Evolutionary conservation across 2,797 vertebrate species (phyloP), one percentile per base, ranked within the genome.

Genomic region (Tangara arthus): DNA sequence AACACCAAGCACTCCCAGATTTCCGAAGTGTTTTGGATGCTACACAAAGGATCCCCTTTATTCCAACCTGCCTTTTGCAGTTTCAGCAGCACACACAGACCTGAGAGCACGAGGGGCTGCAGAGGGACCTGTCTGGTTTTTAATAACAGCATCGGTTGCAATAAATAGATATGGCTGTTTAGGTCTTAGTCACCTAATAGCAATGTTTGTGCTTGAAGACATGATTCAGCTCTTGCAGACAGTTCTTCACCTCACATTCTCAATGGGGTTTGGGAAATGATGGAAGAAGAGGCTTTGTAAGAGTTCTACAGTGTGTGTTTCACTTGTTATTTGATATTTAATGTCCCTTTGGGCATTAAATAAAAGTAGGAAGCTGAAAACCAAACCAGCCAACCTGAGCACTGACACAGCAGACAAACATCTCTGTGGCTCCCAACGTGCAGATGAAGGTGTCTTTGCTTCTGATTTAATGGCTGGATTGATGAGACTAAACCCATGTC

Each of bases 141-240:
- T 90, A 88, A 72, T 88, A 88, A 75, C 76, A 47, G 69, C 93
- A 69, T 90, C 57, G 3, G 21, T 71, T 80, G 79, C 66, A 65
- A 63, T 75, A 83, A 80, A 44, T 28, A 71, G 47, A 68, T 87
- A 87, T 17, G 17, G 60, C 55, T 47, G 47, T 81, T 78, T 78
- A 21, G 76, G 82, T 81, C 91, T 95, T 87, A 92, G 90, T 94
- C 95, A 96, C 65, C 89, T 89, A 93, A 93, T 50, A 52, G 92
- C 47, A 53, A 53, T 81, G 72, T n/a, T 85, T 87, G 70, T 78
- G 57, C 87, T 81, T 32, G 3, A 86, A 76, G 85, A 42, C 19
- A 23, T 91, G 91, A 97, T 71, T 94, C 93, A 85, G 84, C 76
- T 72, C 69, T 55, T 44, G 65, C 85, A 70, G 85, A 57, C 59